A percentile compares a stretch with the other conserved stretches of the same genome.
These are phyloP conservation scores for Dusona sp. DNA, from an alignment of 2,888 invertebrate species.

Conservation along the genomic window DNA sequence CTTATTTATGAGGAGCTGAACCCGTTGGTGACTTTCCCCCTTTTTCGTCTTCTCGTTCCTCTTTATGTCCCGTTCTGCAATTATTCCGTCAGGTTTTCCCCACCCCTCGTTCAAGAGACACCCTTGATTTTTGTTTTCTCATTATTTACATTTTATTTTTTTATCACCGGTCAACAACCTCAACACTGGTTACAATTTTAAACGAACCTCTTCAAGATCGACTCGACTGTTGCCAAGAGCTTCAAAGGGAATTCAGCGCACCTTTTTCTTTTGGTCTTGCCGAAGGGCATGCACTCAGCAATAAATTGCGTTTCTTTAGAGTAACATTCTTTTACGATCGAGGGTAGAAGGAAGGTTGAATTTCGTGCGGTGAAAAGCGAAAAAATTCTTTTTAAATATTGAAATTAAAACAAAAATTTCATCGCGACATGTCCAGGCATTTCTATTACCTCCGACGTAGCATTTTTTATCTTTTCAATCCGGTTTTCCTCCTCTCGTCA, in stretches of 20 bases:
- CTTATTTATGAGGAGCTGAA: conserved; percentile 36
- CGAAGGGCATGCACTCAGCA: not conserved
- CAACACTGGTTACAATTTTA: not conserved
- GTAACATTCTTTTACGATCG: conserved; percentile 9
- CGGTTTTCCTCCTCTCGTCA: not conserved
- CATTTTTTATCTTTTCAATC: conserved; percentile 5
- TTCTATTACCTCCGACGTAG: not conserved
- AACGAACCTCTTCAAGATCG: not conserved
- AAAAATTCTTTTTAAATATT: not conserved
- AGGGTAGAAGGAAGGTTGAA: not conserved
- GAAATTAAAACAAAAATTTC: not conserved
- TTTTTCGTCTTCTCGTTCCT: conserved; percentile 3
- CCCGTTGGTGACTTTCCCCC: conserved; percentile 12
- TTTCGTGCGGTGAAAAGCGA: not conserved
- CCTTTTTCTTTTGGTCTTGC: not conserved
- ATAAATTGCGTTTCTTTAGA: not conserved
- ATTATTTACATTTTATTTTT: not conserved
- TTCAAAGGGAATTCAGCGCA: not conserved
- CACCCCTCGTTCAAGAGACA: not conserved
- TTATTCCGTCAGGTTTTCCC: conserved; percentile 29
- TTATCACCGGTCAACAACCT: conserved; percentile 34
- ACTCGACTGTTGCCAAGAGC: not conserved
- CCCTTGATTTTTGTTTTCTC: conserved; percentile 27
- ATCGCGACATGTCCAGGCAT: not conserved
- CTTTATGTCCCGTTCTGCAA: conserved; percentile 20